Evolutionary conservation across 2,888 invertebrate species (phyloP).

Genomic region (Idaea biselata): DNA sequence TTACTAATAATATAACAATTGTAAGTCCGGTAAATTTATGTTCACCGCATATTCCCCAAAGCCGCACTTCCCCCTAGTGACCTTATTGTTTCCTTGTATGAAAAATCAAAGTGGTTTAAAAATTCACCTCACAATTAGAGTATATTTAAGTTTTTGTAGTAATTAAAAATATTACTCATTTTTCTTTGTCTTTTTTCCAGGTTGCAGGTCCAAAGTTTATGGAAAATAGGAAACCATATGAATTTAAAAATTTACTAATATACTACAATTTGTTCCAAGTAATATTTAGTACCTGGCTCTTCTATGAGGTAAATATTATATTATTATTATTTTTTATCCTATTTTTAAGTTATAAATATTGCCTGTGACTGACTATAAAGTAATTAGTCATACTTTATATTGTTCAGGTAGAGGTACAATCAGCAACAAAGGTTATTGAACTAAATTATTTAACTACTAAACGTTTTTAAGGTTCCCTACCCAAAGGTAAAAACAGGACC

Average conservation of each 20-base stretch:
- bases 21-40: too few relatives aligned
- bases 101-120: too few relatives aligned
- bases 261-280: conserved; percentile 94
- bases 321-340: conserved; percentile 8
- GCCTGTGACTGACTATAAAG: background rate
- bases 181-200: conserved; percentile 62
- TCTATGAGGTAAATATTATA: conserved; percentile 90
- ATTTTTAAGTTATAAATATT: background rate
- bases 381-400: background rate
- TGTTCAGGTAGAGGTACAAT: background rate
- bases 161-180: background rate
- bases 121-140: too few relatives aligned
- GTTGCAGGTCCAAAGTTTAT: conserved; percentile 93
- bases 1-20: too few relatives aligned
- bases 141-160: too few relatives aligned
- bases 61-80: too few relatives aligned
- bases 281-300: conserved; percentile 93
- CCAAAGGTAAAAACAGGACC: too few relatives aligned
- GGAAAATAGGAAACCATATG: conserved; percentile 94
- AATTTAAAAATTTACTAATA: conserved; percentile 88
- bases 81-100: too few relatives aligned
- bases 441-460: background rate
- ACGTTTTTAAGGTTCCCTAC: too few relatives aligned
- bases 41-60: too few relatives aligned
- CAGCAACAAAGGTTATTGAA: background rate